These are phyloP conservation scores for Lateolabrax maculatus DNA, from an alignment of 2,797 vertebrate genomes.

Conservation along the genomic window DNA sequence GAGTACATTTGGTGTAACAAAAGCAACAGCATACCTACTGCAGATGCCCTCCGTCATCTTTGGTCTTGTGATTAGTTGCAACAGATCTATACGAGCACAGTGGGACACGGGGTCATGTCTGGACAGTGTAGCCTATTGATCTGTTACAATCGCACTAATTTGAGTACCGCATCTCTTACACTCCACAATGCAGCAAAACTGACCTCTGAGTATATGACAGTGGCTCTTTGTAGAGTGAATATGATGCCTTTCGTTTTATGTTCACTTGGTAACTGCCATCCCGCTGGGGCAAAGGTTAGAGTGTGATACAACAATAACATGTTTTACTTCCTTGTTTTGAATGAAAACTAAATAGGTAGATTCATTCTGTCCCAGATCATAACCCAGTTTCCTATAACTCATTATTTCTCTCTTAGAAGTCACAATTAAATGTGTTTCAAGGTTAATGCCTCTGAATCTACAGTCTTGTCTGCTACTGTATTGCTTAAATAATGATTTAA, in stretches of 20 bases:
- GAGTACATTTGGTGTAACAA: constrained; percentile 15
- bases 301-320: constrained; percentile 35
- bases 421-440: neutral
- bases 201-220: constrained; percentile 52
- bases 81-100: constrained; percentile 39
- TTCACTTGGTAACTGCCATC: constrained; percentile 6
- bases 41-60: constrained; percentile 20
- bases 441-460: neutral
- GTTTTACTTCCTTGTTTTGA: constrained; percentile 65
- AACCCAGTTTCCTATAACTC: neutral
- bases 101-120: constrained; percentile 37
- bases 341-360: neutral
- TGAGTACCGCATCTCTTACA: constrained; percentile 58
- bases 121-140: constrained; percentile 61
- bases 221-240: constrained; percentile 13
- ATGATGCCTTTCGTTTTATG: neutral
- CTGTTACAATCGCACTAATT: constrained; percentile 44
- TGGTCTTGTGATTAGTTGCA: constrained; percentile 15
- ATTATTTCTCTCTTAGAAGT: neutral
- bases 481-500: neutral
- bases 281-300: constrained; percentile 69
- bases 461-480: neutral
- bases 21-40: constrained; percentile 20
- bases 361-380: too few species aligned
- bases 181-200: constrained; percentile 56